Percentiles rank a stretch among this genome's conserved stretches.
Conservation (phyloP, 2,888 invertebrate genomes). For the Hydrotaea diabolus region DNA sequence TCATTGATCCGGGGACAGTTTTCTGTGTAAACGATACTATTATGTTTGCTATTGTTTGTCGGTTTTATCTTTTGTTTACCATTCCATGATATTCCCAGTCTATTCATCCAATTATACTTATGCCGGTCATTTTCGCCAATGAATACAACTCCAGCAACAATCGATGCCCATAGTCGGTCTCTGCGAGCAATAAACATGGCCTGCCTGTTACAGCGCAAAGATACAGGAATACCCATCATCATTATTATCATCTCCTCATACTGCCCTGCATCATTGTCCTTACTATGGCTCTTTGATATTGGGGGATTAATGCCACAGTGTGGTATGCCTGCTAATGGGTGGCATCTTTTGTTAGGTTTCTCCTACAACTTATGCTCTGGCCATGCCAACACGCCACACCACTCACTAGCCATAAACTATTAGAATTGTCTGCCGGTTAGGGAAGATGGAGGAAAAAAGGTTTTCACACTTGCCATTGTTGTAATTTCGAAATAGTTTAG, state of each 20-base stretch:
- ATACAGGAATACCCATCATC: background rate
- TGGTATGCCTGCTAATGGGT: background rate
- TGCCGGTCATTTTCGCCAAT: slow-evolving; percentile 33
- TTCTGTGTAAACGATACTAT: slow-evolving; percentile 66
- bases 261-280: slow-evolving; percentile 5
- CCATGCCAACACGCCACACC: background rate
- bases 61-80: slow-evolving; percentile 45
- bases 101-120: background rate
- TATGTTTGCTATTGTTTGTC: slow-evolving; percentile 56
- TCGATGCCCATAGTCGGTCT: background rate
- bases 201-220: too few species aligned
- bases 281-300: too few species aligned
- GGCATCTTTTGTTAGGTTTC: slow-evolving; percentile 17
- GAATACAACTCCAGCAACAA: slow-evolving; percentile 15
- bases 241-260: slow-evolving; percentile 25
- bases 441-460: slow-evolving; percentile 46
- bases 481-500: slow-evolving; percentile 6
- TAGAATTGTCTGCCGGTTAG: slow-evolving; percentile 32
- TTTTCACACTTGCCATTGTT: slow-evolving; percentile 66
- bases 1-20: slow-evolving; percentile 1
- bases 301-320: slow-evolving; percentile 51
- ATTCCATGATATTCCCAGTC: background rate
- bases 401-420: slow-evolving; percentile 40
- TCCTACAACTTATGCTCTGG: background rate
- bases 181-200: background rate